Evolutionary conservation across 2,113 vertebrate genomes (phyloP).

Genomic region (Chloropsis hardwickii): DNA sequence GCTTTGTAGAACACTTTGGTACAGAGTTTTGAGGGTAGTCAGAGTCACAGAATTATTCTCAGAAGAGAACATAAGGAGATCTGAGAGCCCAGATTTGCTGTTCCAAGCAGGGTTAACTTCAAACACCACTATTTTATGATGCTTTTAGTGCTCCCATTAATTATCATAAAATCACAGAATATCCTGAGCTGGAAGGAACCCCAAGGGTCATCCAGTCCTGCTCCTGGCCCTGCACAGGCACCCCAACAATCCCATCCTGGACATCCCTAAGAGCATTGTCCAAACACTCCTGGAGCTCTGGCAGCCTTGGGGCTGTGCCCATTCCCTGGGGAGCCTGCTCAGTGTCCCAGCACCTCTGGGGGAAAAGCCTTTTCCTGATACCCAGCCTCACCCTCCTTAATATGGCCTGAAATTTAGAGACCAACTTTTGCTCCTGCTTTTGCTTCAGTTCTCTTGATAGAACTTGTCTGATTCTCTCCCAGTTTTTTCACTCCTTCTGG

Average conservation of each 20-base stretch:
- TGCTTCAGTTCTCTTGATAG: neutral
- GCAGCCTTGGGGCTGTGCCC: neutral
- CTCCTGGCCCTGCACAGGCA: neutral
- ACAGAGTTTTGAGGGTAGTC: neutral
- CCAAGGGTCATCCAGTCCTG: neutral
- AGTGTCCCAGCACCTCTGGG: neutral
- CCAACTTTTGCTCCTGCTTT: neutral
- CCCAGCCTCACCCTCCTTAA: neutral
- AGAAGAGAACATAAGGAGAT: neutral
- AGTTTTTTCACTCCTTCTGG: neutral
- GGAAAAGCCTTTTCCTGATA: neutral
- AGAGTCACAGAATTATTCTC: neutral
- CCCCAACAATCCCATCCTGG: neutral
- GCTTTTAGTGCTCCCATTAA: neutral
- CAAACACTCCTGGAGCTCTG: neutral
- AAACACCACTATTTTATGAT: neutral
- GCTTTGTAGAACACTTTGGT: neutral
- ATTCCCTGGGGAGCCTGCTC: neutral
- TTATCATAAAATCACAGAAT: neutral
- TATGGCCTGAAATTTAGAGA: neutral
- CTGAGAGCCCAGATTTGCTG: neutral
- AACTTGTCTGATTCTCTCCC: neutral
- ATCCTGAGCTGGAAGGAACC: neutral
- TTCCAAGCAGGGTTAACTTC: neutral
- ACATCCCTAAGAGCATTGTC: fast-evolving